Percentiles rank a stretch among this genome's conserved stretches.
phyloP scores from a whole-genome alignment of 2,797 vertebrate species.

The Pogoniulus pusillus region DNA sequence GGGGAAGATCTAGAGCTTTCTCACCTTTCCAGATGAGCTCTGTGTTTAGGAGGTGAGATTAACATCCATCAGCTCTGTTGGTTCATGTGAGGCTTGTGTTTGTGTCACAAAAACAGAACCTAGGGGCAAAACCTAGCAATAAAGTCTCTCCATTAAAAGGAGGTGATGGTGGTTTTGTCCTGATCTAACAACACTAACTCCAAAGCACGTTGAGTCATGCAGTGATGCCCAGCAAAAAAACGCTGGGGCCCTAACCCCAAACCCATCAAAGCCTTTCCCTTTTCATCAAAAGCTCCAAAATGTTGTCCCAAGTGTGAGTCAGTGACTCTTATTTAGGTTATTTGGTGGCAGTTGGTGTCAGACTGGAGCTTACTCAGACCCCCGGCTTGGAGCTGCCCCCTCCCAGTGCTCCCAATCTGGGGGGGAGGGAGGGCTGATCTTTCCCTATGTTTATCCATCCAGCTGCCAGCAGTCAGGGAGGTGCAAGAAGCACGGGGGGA shows the following conservation, averaged over 20 bases:
- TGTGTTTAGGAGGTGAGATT: not conserved
- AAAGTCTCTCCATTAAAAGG: not conserved
- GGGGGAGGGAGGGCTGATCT: not conserved
- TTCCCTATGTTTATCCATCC: accelerated
- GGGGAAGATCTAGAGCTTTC: slow-evolving; percentile 28
- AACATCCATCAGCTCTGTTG: slow-evolving; percentile 1
- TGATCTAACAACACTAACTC: not conserved
- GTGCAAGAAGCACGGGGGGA: not conserved
- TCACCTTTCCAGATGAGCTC: slow-evolving; percentile 46
- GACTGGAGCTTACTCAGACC: not conserved
- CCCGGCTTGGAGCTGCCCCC: not conserved
- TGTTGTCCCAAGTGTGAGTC: accelerated
- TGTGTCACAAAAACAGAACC: not conserved
- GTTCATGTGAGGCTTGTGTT: slow-evolving; percentile 27
- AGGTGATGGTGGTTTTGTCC: not conserved
- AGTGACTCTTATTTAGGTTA: not conserved
- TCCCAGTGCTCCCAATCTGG: not conserved
- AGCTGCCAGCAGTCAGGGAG: not conserved
- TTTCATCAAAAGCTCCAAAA: slow-evolving; percentile 5
- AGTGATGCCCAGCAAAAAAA: not conserved
- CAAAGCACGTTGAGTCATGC: not conserved
- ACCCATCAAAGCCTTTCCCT: not conserved
- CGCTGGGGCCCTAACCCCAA: not conserved
- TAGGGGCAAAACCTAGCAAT: not conserved
- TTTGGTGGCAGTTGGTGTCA: not conserved